phyloP scores from a whole-genome alignment of 2,888 invertebrate species.

The Bimastos eiseni region DNA sequence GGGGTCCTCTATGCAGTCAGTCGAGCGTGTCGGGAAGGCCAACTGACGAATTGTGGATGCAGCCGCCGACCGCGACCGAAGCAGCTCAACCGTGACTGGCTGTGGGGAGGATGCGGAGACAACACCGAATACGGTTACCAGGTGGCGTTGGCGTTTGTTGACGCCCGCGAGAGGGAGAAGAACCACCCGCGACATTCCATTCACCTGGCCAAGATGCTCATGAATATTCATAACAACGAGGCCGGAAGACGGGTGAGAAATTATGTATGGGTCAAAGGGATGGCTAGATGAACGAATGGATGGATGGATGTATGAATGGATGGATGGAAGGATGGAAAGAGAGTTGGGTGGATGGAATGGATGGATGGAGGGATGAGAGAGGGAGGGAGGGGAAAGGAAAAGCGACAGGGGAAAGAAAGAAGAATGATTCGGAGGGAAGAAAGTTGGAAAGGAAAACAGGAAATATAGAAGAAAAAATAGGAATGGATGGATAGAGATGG shows the following conservation, averaged over 20 bases:
- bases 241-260: conserved; percentile 86
- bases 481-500: too few relatives aligned
- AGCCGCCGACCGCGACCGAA: conserved; percentile 79
- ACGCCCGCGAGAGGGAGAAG: conserved; percentile 78
- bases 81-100: conserved; percentile 86
- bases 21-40: conserved; percentile 87
- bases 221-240: conserved; percentile 98
- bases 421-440: conserved; percentile 14
- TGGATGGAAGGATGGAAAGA: neutral
- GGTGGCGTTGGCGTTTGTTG: conserved; percentile 79
- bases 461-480: neutral
- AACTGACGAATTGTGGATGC: conserved; percentile 85
- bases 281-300: neutral
- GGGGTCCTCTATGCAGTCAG: conserved; percentile 83
- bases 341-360: neutral
- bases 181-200: conserved; percentile 79
- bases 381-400: conserved; percentile 47
- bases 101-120: conserved; percentile 97
- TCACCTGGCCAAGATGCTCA: conserved; percentile 80
- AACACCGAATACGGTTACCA: conserved; percentile 83
- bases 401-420: neutral
- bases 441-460: neutral
- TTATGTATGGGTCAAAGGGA: neutral
- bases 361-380: neutral
- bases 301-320: neutral